Conservation (phyloP, 2,888 invertebrate genomes). For the Aphodius granarius region DNA sequence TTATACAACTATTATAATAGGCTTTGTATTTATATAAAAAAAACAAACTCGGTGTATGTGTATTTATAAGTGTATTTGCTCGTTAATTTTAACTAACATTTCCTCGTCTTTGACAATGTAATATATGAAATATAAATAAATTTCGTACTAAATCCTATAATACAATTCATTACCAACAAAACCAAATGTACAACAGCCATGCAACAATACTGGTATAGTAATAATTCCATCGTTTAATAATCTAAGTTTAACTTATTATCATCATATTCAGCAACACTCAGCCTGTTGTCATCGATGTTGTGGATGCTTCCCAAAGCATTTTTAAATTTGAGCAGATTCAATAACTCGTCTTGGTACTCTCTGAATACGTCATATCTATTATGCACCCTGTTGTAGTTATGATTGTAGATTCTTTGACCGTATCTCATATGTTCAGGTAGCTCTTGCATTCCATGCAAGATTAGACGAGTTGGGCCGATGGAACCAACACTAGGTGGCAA, state of each 20-base stretch:
- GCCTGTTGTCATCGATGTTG: background rate
- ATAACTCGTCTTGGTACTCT: background rate
- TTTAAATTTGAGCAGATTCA: background rate
- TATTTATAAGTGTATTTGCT: background rate
- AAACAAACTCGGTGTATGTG: background rate
- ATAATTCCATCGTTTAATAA: background rate
- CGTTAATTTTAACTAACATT: background rate
- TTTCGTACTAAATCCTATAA: background rate
- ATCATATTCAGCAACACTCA: background rate
- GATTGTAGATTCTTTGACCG: slow-evolving; percentile 59
- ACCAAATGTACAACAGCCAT: background rate
- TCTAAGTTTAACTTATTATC: slow-evolving; percentile 20
- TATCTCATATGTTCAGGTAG: slow-evolving; percentile 65
- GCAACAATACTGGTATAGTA: background rate
- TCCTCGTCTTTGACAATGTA: background rate
- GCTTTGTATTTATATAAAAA: too few relatives aligned
- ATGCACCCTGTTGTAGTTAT: slow-evolving; percentile 53
- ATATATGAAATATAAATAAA: background rate
- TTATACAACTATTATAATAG: too few relatives aligned
- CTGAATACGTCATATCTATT: slow-evolving; percentile 22
- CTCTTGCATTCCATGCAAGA: slow-evolving; percentile 70
- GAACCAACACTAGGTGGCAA: slow-evolving; percentile 28
- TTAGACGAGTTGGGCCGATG: slow-evolving; percentile 27
- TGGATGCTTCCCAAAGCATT: background rate
- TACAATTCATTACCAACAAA: background rate